Percentiles rank a stretch among this genome's conserved stretches.
These are phyloP conservation scores for Meda fulgida DNA, from an alignment of 2,797 vertebrate species.

Conservation along the genomic window DNA sequence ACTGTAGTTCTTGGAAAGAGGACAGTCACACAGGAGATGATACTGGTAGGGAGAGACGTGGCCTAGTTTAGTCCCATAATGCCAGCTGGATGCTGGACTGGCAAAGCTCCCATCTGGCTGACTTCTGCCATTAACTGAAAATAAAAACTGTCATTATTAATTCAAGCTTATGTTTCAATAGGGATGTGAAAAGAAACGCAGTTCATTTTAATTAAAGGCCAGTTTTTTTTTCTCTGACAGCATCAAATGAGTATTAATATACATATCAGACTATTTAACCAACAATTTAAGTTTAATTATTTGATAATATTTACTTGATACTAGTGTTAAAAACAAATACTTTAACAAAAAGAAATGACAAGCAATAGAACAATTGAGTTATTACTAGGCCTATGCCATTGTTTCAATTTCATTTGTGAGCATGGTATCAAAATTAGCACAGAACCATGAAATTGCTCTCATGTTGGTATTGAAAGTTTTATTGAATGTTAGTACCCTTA, in stretches of 20 bases:
- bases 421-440: background rate
- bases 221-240: background rate
- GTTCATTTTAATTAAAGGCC: background rate
- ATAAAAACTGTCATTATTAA: background rate
- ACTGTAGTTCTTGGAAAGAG: constrained; percentile 53
- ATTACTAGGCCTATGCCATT: background rate
- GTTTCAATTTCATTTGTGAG: background rate
- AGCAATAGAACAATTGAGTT: background rate
- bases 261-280: background rate
- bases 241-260: background rate
- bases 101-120: constrained; percentile 35
- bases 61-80: constrained; percentile 40
- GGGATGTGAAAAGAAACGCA: background rate
- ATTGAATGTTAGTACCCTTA: background rate
- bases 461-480: background rate
- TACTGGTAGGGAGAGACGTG: constrained; percentile 9
- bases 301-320: background rate
- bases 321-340: background rate
- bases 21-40: constrained; percentile 4
- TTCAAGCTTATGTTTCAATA: background rate
- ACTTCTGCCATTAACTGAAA: constrained; percentile 27
- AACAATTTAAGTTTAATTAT: background rate
- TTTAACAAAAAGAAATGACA: background rate
- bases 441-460: background rate
- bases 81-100: constrained; percentile 42